These are phyloP conservation scores for Aotus griseimembra DNA, from an alignment of 2,797 vertebrate species.

Conservation along the genomic window DNA sequence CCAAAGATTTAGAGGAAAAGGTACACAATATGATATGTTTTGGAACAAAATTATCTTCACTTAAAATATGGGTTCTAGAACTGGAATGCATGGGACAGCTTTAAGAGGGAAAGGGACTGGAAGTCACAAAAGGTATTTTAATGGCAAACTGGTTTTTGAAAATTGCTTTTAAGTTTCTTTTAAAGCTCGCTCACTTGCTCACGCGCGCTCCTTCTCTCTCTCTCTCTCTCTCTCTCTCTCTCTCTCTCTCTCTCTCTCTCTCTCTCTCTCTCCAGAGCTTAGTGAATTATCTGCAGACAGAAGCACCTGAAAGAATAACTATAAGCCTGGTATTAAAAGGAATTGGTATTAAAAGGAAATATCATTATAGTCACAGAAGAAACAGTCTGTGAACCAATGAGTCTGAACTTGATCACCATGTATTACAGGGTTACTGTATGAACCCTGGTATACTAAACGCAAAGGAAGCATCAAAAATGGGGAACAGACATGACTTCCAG, in stretches of 20 bases:
- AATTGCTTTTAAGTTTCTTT: neutral
- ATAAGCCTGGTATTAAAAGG: neutral
- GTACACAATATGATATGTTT: neutral
- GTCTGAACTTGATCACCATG: neutral
- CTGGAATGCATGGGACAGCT: neutral
- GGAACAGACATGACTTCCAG: neutral
- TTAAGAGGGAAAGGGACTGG: neutral
- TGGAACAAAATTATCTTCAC: neutral
- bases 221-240: too few species aligned
- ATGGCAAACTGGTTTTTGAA: neutral
- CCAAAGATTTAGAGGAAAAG: neutral
- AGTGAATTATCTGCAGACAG: neutral
- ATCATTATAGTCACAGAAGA: neutral
- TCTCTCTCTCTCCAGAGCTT: neutral
- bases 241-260: too few species aligned
- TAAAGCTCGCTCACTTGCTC: neutral
- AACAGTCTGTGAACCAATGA: neutral
- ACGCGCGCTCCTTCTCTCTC: too few species aligned
- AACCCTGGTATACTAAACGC: neutral
- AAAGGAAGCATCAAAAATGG: neutral
- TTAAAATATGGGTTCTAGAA: conserved; percentile 39
- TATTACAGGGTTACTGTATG: neutral
- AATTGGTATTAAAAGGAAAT: neutral
- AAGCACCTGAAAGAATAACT: neutral
- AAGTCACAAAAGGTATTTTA: neutral